Conservation (phyloP, 2,888 invertebrate species). For the Ichneumon xanthorius region DNA sequence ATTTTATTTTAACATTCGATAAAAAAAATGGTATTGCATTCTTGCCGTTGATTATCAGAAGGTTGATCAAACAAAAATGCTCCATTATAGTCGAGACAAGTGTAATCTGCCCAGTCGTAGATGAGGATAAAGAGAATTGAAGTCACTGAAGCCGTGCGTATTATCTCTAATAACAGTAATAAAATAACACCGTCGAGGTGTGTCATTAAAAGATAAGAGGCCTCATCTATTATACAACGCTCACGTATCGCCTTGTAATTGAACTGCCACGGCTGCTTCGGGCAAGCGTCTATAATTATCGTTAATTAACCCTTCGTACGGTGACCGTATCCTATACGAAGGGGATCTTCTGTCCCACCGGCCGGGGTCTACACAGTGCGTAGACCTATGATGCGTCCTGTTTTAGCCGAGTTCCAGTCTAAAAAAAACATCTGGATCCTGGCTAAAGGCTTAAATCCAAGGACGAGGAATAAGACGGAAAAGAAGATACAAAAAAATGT, state of each 20-base stretch:
- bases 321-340: not conserved
- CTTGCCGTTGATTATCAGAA: not conserved
- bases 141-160: not conserved
- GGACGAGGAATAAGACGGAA: no score
- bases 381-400: not conserved
- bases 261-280: conserved; percentile 5
- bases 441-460: no score
- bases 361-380: not conserved
- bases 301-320: conserved; percentile 3
- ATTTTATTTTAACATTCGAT: not conserved
- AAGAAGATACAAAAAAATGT: no score
- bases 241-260: conserved; percentile 11
- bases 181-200: conserved; percentile 24
- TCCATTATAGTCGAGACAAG: not conserved
- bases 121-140: not conserved
- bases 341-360: not conserved
- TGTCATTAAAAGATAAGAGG: conserved; percentile 19
- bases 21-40: not conserved
- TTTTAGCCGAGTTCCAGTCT: no score
- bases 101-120: not conserved
- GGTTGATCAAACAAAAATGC: not conserved
- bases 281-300: conserved; percentile 2
- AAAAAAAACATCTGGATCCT: no score
- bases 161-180: conserved; percentile 28
- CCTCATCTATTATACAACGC: conserved; percentile 24